Evolutionary conservation across 2,113 vertebrate genomes (phyloP).

Genomic region (Cnemophilus loriae): DNA sequence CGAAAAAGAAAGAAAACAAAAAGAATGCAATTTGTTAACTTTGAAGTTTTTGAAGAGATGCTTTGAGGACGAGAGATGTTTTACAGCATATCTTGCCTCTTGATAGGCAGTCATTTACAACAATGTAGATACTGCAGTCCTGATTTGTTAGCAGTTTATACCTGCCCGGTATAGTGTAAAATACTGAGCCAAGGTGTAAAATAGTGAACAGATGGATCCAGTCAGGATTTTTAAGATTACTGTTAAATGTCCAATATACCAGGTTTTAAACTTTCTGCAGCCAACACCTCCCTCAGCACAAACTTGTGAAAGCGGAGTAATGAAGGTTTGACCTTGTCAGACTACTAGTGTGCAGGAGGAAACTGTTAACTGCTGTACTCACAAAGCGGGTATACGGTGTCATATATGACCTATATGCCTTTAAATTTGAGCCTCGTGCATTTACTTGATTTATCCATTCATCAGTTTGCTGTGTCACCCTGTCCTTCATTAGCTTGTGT

Average conservation of each 20-base stretch:
- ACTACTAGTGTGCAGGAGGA: background rate
- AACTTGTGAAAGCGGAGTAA: background rate
- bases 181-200: background rate
- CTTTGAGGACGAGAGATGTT: background rate
- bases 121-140: background rate
- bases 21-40: background rate
- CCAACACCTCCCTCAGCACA: background rate
- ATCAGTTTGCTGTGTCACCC: background rate
- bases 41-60: background rate
- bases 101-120: background rate
- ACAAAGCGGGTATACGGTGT: background rate
- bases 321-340: background rate
- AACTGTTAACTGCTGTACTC: background rate
- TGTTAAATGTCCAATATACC: background rate
- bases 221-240: background rate
- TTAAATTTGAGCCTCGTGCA: background rate
- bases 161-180: background rate
- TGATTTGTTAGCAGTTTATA: background rate
- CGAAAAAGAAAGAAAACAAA: background rate
- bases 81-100: background rate
- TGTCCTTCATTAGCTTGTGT: constrained; percentile 23
- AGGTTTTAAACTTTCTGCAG: background rate
- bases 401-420: background rate
- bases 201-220: background rate
- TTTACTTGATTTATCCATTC: background rate